Conservation (phyloP, 2,797 vertebrate genomes). For the Ctenochaetus hawaiiensis region DNA sequence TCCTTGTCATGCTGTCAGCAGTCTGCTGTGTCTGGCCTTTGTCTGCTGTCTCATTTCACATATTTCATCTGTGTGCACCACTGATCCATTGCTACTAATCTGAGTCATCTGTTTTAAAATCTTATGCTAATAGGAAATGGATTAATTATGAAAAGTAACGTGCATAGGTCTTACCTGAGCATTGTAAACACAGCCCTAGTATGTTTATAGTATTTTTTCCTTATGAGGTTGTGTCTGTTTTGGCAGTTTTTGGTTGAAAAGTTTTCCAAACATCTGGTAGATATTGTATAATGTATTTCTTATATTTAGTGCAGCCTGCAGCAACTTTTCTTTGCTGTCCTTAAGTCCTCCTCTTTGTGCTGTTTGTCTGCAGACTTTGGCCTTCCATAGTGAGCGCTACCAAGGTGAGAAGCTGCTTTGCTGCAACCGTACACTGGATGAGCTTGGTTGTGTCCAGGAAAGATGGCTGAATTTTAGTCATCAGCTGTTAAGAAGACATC, state of each 20-base stretch:
- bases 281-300: not conserved
- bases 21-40: not conserved
- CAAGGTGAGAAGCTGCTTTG: slow-evolving; percentile 81
- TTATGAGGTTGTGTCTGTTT: not conserved
- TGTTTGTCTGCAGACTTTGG: slow-evolving; percentile 76
- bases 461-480: slow-evolving; percentile 83
- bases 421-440: slow-evolving; percentile 80
- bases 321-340: not conserved
- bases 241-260: not conserved
- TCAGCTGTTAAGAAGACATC: slow-evolving; percentile 84
- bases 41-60: not conserved
- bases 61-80: not conserved
- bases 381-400: slow-evolving; percentile 77
- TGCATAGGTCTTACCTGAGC: not conserved
- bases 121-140: not conserved
- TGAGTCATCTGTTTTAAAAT: not conserved
- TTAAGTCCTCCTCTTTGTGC: not conserved
- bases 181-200: not conserved
- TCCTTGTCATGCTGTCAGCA: not conserved
- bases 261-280: not conserved
- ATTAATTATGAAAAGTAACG: not conserved
- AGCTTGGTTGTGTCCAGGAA: slow-evolving; percentile 77
- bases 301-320: not conserved
- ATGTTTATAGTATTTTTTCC: not conserved
- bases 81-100: not conserved